These are phyloP conservation scores for Cheilosia urbana DNA, from an alignment of 2,888 invertebrate species.

Conservation along the genomic window DNA sequence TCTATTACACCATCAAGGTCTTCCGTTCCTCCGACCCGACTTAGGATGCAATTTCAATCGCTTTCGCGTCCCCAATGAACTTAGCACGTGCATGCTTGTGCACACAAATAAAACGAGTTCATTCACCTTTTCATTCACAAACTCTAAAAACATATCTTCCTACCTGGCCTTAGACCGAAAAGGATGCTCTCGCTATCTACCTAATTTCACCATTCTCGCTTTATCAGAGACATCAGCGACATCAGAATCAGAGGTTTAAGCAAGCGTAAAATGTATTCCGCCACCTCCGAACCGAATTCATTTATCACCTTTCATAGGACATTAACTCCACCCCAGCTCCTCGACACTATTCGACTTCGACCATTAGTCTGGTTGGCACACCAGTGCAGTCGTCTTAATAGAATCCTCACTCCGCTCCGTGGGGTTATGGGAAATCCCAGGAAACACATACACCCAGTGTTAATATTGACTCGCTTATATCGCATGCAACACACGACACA, in stretches of 20 bases:
- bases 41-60: no score
- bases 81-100: no score
- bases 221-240: neutral
- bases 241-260: neutral
- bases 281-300: slow-evolving; percentile 22
- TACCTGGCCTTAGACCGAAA: slow-evolving; percentile 4
- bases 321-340: slow-evolving; percentile 35
- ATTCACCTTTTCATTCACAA: no score
- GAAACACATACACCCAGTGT: slow-evolving; percentile 22
- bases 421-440: neutral
- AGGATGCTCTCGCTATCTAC: neutral
- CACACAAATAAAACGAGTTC: no score
- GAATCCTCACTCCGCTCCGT: slow-evolving; percentile 46
- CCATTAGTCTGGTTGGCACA: slow-evolving; percentile 7
- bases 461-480: slow-evolving; percentile 64
- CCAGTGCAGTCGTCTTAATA: slow-evolving; percentile 36
- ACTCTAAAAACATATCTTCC: neutral
- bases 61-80: no score
- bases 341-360: neutral
- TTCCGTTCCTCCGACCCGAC: no score
- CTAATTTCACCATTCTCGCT: neutral
- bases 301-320: slow-evolving; percentile 50
- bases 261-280: slow-evolving; percentile 35
- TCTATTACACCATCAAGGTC: no score
- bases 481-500: slow-evolving; percentile 63